These are phyloP conservation scores for Channa argus DNA, from an alignment of 2,113 vertebrate species.

Conservation along the genomic window DNA sequence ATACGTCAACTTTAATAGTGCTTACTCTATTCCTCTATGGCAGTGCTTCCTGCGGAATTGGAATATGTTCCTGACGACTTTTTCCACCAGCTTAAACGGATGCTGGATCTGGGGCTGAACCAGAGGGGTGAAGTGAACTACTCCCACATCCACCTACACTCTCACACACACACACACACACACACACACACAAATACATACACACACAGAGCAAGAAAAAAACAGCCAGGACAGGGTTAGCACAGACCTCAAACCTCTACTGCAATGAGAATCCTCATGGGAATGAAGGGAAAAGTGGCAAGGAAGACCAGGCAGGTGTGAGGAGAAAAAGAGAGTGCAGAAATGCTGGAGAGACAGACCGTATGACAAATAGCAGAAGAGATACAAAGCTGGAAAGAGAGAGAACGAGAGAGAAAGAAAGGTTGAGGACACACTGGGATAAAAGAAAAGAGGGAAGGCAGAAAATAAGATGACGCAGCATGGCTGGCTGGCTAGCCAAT, in stretches of 20 bases:
- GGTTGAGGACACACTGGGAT: conserved; percentile 38
- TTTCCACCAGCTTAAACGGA: conserved; percentile 94
- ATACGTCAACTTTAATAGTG: conserved; percentile 13
- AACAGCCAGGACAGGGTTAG: conserved; percentile 26
- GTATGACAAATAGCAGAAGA: conserved; percentile 43
- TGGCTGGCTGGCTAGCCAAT: conserved; percentile 70
- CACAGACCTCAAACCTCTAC: conserved; percentile 23
- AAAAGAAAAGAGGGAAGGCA: conserved; percentile 45
- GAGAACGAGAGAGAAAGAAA: conserved; percentile 31
- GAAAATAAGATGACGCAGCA: conserved; percentile 79
- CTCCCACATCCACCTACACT: conserved; percentile 92
- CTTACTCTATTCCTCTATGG: conserved; percentile 90
- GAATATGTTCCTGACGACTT: conserved; percentile 89
- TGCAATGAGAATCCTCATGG: neutral
- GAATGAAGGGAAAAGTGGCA: conserved; percentile 3
- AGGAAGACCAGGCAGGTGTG: conserved; percentile 16
- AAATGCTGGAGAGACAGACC: conserved; percentile 30
- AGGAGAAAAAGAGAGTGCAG: conserved; percentile 19
- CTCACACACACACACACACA: conserved; percentile 34
- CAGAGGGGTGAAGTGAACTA: conserved; percentile 93
- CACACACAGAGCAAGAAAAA: conserved; percentile 2
- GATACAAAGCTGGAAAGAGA: conserved; percentile 36
- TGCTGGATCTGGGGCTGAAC: conserved; percentile 90
- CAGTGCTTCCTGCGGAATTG: conserved; percentile 96
- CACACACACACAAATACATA: conserved; percentile 18